Conservation (phyloP, 2,797 vertebrate genomes). For the Pseudopleuronectes americanus region DNA sequence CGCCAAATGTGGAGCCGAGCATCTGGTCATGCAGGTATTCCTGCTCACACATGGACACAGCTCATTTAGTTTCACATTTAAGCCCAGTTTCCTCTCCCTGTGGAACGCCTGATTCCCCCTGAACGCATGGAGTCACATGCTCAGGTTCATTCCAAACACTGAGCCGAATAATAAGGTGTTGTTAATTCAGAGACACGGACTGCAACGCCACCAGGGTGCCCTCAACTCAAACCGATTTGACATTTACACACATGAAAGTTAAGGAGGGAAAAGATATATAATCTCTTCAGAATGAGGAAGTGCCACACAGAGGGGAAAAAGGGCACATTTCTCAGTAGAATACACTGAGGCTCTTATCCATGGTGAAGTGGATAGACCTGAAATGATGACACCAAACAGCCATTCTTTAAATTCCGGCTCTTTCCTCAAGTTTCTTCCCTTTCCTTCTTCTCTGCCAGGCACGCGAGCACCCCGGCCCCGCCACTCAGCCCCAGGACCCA, state of each 20-base stretch:
- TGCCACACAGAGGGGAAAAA: neutral
- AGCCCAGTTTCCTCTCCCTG: neutral
- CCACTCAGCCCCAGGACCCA: conserved; percentile 3
- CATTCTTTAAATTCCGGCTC: neutral
- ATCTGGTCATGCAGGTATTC: conserved; percentile 87
- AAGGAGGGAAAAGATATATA: neutral
- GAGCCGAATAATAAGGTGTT: neutral
- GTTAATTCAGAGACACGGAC: neutral
- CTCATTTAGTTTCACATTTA: neutral
- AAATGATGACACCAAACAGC: neutral
- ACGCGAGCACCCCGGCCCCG: conserved; percentile 76
- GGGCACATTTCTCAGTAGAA: neutral
- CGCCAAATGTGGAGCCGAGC: conserved; percentile 76
- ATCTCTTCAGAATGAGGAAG: conserved; percentile 6
- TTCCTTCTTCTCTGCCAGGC: conserved; percentile 72
- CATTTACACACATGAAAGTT: neutral
- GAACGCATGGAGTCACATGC: neutral
- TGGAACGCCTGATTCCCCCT: neutral
- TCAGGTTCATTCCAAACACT: neutral
- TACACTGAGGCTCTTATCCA: neutral
- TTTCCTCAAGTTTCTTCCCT: neutral
- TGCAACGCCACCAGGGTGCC: neutral
- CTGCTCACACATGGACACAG: neutral
- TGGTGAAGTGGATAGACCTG: neutral
- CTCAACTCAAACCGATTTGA: neutral